Conservation (phyloP, 2,113 vertebrate genomes). For the Bothrops jararaca region DNA sequence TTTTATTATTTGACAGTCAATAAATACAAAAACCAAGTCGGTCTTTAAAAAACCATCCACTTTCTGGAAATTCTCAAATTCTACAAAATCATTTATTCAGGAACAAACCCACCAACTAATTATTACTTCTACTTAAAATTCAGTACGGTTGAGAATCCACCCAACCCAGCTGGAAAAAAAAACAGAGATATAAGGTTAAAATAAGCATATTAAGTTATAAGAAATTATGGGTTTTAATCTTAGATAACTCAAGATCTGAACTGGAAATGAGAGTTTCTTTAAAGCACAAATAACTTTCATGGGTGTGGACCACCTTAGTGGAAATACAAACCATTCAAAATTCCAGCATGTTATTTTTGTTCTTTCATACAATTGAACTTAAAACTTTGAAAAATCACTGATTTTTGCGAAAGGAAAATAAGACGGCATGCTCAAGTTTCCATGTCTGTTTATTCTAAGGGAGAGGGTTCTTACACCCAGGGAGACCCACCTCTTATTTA, state of each 20-base stretch:
- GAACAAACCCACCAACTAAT: accelerated
- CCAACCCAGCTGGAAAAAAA: not conserved
- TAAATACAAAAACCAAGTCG: not conserved
- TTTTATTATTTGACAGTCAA: constrained; percentile 8
- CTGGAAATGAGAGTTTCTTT: not conserved
- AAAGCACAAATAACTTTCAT: not conserved
- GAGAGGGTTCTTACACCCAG: not conserved
- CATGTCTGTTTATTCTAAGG: not conserved
- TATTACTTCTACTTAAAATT: not conserved
- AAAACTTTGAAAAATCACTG: not conserved
- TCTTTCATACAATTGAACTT: not conserved
- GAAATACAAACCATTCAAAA: not conserved
- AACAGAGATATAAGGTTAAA: not conserved
- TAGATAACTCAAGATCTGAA: constrained; percentile 8
- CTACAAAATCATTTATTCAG: not conserved
- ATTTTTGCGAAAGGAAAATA: not conserved
- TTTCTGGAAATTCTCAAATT: constrained; percentile 16
- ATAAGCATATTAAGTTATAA: not conserved
- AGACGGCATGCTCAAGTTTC: not conserved
- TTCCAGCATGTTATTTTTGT: constrained; percentile 12
- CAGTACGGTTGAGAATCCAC: not conserved
- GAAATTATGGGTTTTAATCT: constrained; percentile 23
- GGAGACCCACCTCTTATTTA: not conserved
- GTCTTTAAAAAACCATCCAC: not conserved
- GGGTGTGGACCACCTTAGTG: not conserved